Evolutionary conservation across 35 echinoderm and acorn worm genomes (phyloP), one percentile per base, ranked within the genome.

Genomic region (Heliocidaris erythrogramma): DNA sequence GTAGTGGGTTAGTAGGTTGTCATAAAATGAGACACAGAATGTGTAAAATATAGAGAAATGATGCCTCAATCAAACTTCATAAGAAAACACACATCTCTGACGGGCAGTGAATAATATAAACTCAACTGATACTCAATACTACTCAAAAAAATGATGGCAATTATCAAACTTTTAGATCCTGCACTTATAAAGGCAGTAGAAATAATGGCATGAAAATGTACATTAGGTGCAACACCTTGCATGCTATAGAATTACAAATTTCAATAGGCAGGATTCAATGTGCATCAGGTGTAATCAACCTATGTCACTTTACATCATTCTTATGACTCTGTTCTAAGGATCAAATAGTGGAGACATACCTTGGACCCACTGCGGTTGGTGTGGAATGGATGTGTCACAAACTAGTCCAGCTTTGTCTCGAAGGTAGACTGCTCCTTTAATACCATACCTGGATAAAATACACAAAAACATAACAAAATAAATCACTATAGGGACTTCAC

Each of bases 401-500:
- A 99, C 96, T 18, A 96, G 88, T 5, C 98, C 98, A 59, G 85
- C 94, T 88, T 97, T 99, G 49, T 99, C 94, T 59, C 96, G 92
- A 48, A 99, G 90, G 29, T 95, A 97, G 13, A 96, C 95, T 48
- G 98, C 98, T 90, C 98, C 98, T 53, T 97, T 99, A 30, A 99
- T 99, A n/a, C 96, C 98, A 97, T 99, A 99, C 94, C 98, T 99
- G 27, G 9, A 30, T 50, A 47, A 90, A 60, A 48, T 1, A 85
- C 92, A 86, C 94, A 61, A 56, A 78, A 78, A 10, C 5, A 52
- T 27, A 7, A 78, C 27, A 78, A 27, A 27, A 8, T 27, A 78
- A 78, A 78, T 78, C 21, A 78, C 0, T n/a, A 78, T 78, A n/a
- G 35, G 35, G 35, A 42, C 35, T 42, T 42, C 35, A 42, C 3